These are phyloP conservation scores for Eupithecia abbreviata DNA, from an alignment of 2,888 invertebrate genomes.

Conservation along the genomic window DNA sequence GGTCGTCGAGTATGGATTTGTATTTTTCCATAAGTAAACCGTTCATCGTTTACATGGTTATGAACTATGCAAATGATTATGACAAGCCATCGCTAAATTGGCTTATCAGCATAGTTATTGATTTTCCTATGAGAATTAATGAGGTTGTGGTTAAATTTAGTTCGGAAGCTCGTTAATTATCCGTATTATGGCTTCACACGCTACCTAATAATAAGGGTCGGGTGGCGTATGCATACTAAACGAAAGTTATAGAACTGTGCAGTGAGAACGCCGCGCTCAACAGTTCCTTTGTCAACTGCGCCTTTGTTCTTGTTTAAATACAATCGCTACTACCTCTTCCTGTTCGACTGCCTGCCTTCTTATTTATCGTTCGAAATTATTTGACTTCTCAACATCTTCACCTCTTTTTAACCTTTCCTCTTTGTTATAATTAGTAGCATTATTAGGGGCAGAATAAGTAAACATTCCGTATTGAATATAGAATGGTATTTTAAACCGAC, in stretches of 20 bases:
- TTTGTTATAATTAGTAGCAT: neutral
- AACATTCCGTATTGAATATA: no score
- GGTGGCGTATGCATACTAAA: neutral
- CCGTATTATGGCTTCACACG: neutral
- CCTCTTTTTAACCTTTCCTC: neutral
- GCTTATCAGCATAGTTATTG: neutral
- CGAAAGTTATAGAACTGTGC: neutral
- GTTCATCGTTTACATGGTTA: neutral
- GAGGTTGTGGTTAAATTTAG: neutral
- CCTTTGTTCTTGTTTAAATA: neutral
- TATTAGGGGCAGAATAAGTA: no score
- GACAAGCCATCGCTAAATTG: neutral
- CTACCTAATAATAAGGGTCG: neutral
- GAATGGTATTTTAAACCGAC: no score
- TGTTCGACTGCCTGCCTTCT: neutral
- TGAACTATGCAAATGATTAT: neutral
- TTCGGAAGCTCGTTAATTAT: neutral
- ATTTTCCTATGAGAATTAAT: neutral
- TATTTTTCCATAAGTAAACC: neutral
- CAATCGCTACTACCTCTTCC: neutral
- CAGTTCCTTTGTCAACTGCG: neutral
- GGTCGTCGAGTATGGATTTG: neutral
- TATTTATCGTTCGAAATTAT: neutral
- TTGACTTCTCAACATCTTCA: neutral
- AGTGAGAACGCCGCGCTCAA: neutral